These are phyloP conservation scores for Physeter macrocephalus DNA, from an alignment of 2,113 vertebrate species.

Conservation along the genomic window DNA sequence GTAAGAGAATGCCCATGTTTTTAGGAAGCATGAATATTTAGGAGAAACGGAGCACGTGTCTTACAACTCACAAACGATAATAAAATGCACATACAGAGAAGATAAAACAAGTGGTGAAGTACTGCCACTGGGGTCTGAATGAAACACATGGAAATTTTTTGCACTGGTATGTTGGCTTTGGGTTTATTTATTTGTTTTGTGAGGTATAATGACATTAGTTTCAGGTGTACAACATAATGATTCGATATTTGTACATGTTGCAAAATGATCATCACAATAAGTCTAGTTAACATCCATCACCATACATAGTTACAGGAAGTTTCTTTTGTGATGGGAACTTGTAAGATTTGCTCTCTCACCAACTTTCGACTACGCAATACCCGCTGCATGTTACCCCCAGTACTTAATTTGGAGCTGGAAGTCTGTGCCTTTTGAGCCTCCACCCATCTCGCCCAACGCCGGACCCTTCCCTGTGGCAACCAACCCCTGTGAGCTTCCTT, in stretches of 20 bases:
- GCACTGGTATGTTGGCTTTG: neutral
- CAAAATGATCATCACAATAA: neutral
- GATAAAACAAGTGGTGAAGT: neutral
- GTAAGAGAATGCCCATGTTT: neutral
- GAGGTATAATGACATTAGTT: neutral
- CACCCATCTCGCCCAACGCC: neutral
- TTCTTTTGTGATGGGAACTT: neutral
- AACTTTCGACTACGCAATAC: neutral
- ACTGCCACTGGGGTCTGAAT: neutral
- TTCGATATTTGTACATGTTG: neutral
- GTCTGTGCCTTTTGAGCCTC: neutral
- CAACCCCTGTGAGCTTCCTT: neutral
- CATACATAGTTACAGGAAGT: neutral
- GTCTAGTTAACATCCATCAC: neutral
- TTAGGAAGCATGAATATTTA: neutral
- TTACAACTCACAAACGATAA: too few relatives aligned
- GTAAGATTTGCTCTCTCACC: neutral
- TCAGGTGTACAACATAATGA: neutral
- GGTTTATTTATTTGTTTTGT: too few relatives aligned
- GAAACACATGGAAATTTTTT: neutral
- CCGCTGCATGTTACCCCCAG: too few relatives aligned
- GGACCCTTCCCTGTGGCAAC: neutral
- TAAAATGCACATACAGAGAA: neutral
- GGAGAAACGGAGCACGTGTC: neutral
- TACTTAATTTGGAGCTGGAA: neutral